phyloP scores from a whole-genome alignment of 2,113 vertebrate genomes.

The Cathartes aura region DNA sequence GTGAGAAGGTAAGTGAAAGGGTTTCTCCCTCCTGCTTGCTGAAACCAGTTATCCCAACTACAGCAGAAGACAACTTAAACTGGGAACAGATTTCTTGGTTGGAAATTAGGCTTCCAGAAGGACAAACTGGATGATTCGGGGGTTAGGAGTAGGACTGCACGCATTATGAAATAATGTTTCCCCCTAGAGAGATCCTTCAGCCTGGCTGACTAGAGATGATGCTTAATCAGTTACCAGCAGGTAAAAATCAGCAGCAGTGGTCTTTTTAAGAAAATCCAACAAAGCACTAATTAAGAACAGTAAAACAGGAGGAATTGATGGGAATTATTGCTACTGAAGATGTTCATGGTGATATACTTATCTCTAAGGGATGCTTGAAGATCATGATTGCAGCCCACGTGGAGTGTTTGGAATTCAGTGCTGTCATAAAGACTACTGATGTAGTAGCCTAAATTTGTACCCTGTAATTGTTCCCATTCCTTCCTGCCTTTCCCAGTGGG shows the following conservation, averaged over 20 bases:
- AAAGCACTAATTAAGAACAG: neutral
- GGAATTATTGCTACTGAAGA: neutral
- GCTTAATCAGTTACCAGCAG: neutral
- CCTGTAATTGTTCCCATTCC: neutral
- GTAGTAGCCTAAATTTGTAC: neutral
- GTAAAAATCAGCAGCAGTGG: neutral
- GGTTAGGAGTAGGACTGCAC: neutral
- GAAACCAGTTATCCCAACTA: neutral
- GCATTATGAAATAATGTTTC: neutral
- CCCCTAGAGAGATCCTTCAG: neutral
- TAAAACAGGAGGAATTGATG: neutral
- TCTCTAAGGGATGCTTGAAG: neutral
- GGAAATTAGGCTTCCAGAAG: neutral
- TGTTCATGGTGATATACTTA: neutral
- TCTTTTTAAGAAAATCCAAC: neutral
- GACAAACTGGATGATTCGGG: neutral
- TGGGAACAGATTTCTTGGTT: neutral
- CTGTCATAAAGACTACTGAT: neutral
- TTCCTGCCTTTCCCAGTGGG: neutral
- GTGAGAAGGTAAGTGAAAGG: slow-evolving; percentile 87
- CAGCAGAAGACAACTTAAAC: neutral
- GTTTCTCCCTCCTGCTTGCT: neutral
- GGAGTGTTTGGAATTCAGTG: neutral
- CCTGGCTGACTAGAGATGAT: neutral
- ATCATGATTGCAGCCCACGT: neutral